A percentile compares a stretch with the other conserved stretches of the same genome.
Evolutionary conservation across 2,888 invertebrate species (phyloP).

Genomic region (Adelognathus sp.): DNA sequence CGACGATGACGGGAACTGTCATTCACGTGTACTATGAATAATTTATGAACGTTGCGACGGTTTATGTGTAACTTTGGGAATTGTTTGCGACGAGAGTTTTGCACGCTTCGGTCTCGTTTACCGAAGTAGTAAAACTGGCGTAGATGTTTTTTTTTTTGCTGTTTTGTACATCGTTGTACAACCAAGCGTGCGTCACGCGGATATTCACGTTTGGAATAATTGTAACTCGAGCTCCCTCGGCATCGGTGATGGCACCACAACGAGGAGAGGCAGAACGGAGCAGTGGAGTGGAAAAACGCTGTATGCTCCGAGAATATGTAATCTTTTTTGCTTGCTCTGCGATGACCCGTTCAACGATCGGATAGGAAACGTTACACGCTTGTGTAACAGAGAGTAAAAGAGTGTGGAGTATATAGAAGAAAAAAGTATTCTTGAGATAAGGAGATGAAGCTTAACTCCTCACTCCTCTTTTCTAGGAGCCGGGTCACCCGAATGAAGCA

Average conservation of each 20-base stretch:
- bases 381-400: too few relatives aligned
- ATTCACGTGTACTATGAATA: background rate
- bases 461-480: too few relatives aligned
- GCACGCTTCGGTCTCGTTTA: background rate
- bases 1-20: background rate
- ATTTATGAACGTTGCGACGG: background rate
- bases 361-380: background rate
- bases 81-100: background rate
- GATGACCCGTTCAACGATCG: background rate
- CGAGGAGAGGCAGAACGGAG: background rate
- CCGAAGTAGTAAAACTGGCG: constrained; percentile 7
- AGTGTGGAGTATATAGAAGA: too few relatives aligned
- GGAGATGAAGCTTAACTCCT: too few relatives aligned
- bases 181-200: background rate
- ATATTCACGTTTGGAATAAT: constrained; percentile 17
- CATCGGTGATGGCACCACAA: background rate
- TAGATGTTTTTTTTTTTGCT: background rate
- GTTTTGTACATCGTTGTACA: background rate
- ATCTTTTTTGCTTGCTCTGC: background rate
- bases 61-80: background rate
- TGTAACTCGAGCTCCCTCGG: constrained; percentile 3
- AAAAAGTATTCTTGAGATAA: too few relatives aligned
- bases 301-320: background rate
- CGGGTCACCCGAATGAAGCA: too few relatives aligned
- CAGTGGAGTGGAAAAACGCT: background rate